Conservation (phyloP, 1,140 invertebrate species). For the Meloidogyne hapla region DNA sequence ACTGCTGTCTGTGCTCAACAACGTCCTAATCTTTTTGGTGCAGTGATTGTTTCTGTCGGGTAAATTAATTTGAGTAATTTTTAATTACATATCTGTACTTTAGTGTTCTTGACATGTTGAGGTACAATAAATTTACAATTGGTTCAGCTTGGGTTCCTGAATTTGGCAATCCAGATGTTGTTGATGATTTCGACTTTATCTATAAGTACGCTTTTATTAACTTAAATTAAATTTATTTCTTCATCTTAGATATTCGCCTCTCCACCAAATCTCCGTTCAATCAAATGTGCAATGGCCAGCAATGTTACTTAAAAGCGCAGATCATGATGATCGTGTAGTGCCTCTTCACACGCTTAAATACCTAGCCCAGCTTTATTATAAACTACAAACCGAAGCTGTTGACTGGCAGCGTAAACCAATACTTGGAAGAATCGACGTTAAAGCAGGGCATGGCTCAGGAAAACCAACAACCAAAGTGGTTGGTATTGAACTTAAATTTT, state of each 20-base stretch:
- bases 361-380: conserved; percentile 83
- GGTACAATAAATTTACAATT: conserved; percentile 97
- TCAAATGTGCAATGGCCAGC: conserved; percentile 78
- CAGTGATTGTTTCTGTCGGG: conserved; percentile 86
- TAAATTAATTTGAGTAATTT: conserved; percentile 63
- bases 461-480: conserved; percentile 86
- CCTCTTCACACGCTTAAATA: conserved; percentile 92
- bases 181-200: conserved; percentile 82
- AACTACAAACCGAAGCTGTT: conserved; percentile 69
- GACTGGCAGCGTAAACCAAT: conserved; percentile 81
- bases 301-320: conserved; percentile 83
- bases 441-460: conserved; percentile 90
- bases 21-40: conserved; percentile 87
- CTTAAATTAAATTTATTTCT: background rate
- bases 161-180: conserved; percentile 85
- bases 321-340: conserved; percentile 94
- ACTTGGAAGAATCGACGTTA: conserved; percentile 83
- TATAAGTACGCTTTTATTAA: conserved; percentile 70
- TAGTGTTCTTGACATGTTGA: conserved; percentile 93
- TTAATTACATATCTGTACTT: conserved; percentile 25
- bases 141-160: conserved; percentile 94
- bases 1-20: conserved; percentile 87
- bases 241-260: conserved; percentile 75
- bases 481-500: conserved; percentile 19
- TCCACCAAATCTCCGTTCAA: conserved; percentile 80